phyloP scores from a whole-genome alignment of 2,888 invertebrate genomes.

The Caenorhabditis japonica region DNA sequence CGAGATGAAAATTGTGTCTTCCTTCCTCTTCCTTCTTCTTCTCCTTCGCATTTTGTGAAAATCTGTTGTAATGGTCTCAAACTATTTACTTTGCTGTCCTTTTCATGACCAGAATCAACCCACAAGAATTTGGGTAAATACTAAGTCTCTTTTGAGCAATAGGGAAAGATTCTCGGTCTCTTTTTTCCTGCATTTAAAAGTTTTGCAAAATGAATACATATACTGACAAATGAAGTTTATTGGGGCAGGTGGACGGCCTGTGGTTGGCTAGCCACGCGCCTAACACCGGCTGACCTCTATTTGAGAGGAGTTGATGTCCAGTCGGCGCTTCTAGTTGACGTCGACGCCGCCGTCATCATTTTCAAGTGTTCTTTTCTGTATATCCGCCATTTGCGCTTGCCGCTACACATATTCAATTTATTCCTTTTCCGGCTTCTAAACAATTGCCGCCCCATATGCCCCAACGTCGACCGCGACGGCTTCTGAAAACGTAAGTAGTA shows the following conservation, averaged over 20 bases:
- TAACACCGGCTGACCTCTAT: conserved; percentile 46
- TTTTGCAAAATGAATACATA: no score
- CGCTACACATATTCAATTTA: conserved; percentile 8
- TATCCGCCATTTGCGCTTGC: background rate
- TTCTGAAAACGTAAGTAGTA: conserved; percentile 42
- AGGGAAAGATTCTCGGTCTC: conserved; percentile 43
- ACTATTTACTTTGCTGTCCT: background rate
- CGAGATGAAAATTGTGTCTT: conserved; percentile 21
- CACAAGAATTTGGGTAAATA: conserved; percentile 11
- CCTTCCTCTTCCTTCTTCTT: conserved; percentile 4
- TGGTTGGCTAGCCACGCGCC: conserved; percentile 47
- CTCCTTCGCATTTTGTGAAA: background rate
- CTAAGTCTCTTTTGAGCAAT: conserved; percentile 24
- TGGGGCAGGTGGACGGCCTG: conserved; percentile 44
- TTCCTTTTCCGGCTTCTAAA: background rate
- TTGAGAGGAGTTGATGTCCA: conserved; percentile 52
- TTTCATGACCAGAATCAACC: background rate
- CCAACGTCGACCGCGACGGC: conserved; percentile 33
- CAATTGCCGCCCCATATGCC: no score
- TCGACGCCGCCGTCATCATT: conserved; percentile 45
- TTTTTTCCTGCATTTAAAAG: conserved; percentile 37
- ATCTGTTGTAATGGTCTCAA: background rate
- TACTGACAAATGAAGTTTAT: conserved; percentile 51
- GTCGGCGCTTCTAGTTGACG: conserved; percentile 41
- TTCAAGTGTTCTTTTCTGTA: conserved; percentile 43